Evolutionary conservation across 2,888 invertebrate species (phyloP).

Genomic region (Drosophila anomalata): DNA sequence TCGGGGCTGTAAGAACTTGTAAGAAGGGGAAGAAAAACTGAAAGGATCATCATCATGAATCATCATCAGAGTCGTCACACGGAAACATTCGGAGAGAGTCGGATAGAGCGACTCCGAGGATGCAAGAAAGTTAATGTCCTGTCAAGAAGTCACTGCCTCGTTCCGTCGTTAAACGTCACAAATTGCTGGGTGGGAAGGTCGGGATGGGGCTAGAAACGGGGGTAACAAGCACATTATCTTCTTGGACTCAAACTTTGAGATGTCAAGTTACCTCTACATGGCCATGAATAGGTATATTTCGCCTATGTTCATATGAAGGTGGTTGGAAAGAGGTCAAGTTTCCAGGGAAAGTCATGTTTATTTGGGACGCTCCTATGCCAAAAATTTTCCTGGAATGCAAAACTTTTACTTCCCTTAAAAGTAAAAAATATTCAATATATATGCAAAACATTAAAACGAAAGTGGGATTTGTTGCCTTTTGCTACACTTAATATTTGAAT

Average conservation of each 20-base stretch:
- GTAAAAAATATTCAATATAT: not conserved
- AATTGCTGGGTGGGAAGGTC: constrained; percentile 58
- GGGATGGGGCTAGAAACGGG: constrained; percentile 1
- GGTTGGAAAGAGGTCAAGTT: constrained; percentile 14
- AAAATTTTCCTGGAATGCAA: constrained; percentile 21
- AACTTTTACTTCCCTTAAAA: constrained; percentile 10
- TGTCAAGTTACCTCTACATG: constrained; percentile 13
- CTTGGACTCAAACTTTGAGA: constrained; percentile 14
- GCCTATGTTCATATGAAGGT: constrained; percentile 13
- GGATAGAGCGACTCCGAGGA: constrained; percentile 28
- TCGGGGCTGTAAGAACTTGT: not conserved
- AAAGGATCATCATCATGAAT: constrained; percentile 78
- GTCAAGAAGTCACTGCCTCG: constrained; percentile 80
- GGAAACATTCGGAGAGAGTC: constrained; percentile 64
- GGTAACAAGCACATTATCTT: constrained; percentile 48
- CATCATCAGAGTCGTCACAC: constrained; percentile 67
- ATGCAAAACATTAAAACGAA: not conserved
- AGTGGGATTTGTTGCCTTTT: not conserved
- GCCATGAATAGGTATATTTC: constrained; percentile 31
- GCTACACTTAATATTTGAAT: not conserved
- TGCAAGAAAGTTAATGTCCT: constrained; percentile 75
- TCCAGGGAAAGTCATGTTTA: constrained; percentile 31
- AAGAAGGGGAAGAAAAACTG: constrained; percentile 46
- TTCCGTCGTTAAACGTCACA: constrained; percentile 76
- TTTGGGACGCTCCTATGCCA: constrained; percentile 49